Evolutionary conservation across 2,113 vertebrate genomes (phyloP).

Genomic region (Poeciliopsis prolifica): DNA sequence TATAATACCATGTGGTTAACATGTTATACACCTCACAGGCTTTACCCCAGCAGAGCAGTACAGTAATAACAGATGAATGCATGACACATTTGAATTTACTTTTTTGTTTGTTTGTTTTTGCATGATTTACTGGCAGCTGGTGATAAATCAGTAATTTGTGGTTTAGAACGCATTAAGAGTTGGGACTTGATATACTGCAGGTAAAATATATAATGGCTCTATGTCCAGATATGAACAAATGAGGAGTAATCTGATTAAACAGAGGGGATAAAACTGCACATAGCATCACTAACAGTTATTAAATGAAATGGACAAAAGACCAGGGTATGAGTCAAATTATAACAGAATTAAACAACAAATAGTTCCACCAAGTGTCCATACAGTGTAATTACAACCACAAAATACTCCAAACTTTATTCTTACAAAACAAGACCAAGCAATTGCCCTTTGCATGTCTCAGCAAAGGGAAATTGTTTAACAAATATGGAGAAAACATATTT

Average conservation of each 20-base stretch:
- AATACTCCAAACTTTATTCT: constrained; percentile 4
- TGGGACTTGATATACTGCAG: neutral
- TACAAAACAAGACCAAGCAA: constrained; percentile 28
- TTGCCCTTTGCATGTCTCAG: neutral
- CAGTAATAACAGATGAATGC: neutral
- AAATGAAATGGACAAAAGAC: neutral
- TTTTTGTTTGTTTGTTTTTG: neutral
- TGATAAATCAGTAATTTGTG: constrained; percentile 4
- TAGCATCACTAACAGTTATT: neutral
- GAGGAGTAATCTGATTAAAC: neutral
- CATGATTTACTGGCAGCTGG: constrained; percentile 1
- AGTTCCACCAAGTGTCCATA: constrained; percentile 51
- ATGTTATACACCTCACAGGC: constrained; percentile 29
- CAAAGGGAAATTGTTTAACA: no score
- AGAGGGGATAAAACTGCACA: neutral
- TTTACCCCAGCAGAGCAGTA: constrained; percentile 30
- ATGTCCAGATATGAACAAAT: neutral
- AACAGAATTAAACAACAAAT: constrained; percentile 9
- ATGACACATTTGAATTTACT: neutral
- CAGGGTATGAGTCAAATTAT: neutral
- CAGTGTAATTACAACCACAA: constrained; percentile 30
- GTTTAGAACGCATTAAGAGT: neutral
- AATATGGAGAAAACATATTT: no score
- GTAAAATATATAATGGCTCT: neutral
- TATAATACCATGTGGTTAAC: constrained; percentile 45